Percentiles rank a stretch among this genome's conserved stretches.
Evolutionary conservation across 2,113 vertebrate species (phyloP).

Genomic region (Phyllostomus hastatus): DNA sequence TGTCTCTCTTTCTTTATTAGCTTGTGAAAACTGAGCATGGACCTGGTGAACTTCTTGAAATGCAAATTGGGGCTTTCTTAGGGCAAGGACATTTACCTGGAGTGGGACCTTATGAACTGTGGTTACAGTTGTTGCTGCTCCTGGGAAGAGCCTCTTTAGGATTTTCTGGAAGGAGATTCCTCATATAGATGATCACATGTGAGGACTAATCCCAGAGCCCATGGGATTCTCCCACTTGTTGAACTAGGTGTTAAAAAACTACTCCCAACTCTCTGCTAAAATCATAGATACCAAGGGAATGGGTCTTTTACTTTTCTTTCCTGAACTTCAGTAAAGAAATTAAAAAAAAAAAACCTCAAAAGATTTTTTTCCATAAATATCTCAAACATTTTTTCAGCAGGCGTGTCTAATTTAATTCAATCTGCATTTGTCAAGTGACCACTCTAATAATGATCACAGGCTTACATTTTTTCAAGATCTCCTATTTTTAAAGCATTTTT

Average conservation of each 20-base stretch:
- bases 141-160: background rate
- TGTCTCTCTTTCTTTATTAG: background rate
- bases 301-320: background rate
- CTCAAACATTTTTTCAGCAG: background rate
- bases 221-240: background rate
- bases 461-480: background rate
- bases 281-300: background rate
- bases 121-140: background rate
- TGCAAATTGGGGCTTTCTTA: accelerated
- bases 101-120: background rate
- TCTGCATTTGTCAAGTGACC: background rate
- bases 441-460: background rate
- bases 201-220: background rate
- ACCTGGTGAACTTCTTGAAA: background rate
- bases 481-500: background rate
- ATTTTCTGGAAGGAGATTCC: background rate
- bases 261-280: background rate
- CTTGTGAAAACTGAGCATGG: background rate
- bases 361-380: background rate
- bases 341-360: background rate
- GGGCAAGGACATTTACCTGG: accelerated
- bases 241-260: background rate
- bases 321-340: background rate
- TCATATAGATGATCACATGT: background rate
- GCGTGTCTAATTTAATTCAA: background rate